Conservation (phyloP, 2,113 vertebrate species). For the Poicephalus meyeri region DNA sequence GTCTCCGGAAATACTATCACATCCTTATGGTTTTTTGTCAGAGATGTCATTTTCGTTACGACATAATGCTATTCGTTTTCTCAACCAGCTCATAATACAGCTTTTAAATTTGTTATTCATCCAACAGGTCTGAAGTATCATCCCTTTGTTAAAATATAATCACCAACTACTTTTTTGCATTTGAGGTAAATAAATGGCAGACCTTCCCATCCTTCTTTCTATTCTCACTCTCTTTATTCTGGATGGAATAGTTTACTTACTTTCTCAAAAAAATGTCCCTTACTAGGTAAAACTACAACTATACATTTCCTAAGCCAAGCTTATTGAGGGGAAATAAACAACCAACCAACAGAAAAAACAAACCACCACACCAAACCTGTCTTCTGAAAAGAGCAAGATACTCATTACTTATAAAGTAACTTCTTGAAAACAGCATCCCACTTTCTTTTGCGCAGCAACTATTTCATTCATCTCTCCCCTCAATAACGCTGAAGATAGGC, state of each 20-base stretch:
- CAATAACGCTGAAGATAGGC: neutral
- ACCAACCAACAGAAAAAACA: rapidly evolving
- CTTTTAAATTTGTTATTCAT: neutral
- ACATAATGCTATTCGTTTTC: neutral
- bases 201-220: neutral
- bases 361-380: neutral
- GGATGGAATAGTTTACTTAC: neutral
- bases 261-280: neutral
- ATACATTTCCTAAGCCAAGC: neutral
- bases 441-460: neutral
- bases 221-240: neutral
- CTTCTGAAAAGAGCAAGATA: neutral
- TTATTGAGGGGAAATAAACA: neutral
- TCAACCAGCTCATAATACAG: neutral
- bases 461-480: neutral
- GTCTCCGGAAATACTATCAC: neutral
- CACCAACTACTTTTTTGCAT: neutral
- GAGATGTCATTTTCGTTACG: neutral
- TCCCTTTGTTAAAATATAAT: neutral
- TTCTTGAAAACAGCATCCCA: neutral
- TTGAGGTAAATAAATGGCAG: neutral
- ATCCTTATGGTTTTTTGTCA: neutral
- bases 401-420: neutral
- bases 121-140: neutral
- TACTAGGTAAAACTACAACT: neutral